Evolutionary conservation across 1,140 invertebrate genomes (phyloP), one percentile per base, ranked within the genome.

Genomic region (Acromyrmex charruanus): DNA sequence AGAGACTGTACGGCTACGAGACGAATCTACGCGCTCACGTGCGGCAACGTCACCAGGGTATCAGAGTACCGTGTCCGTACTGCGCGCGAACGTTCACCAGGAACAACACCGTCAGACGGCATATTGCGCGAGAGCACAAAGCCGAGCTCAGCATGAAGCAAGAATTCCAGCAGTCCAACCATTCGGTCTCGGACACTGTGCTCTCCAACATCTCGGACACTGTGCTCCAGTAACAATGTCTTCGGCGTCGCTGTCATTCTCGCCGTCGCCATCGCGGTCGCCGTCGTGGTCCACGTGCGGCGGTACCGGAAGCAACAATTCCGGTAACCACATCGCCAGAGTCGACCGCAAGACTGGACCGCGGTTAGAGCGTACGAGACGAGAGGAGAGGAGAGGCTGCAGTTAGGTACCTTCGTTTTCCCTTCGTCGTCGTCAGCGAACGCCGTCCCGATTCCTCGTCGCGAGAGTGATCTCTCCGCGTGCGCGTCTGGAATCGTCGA

Each of bases 1-100:
- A 98, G 94, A 96, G 98, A 91, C 96, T 98, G n/a, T 99, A 99
- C 94, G 98, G 98, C 58, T 98, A 99, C 94, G 98, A 99, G 96
- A 99, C 98, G 93, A 99, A 99, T 94, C 95, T 99, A 92, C 97
- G 98, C 61, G 98, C 98, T 63, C 98, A 99, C 95, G 98, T 99
- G 93, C 95, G 98, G 68, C 98, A 98, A 93, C 97, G 98, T 91
- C 98, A 99, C 95, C 98, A 98, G 95, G 98, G 98, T 61, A 98
- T 98, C 87, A 96, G 98, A 12, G 98, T 98, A 91, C 98, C 97
- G 5, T 98, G 98, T 94, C 98, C 98, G 31, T 98, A 98, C 94
- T 98, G 98, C 95, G 96, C 97, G 91, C 97, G 98, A 77, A 98
- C 98, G n/a, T 99, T 99, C 95, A 99, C 98, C 79, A 96, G 98